phyloP scores from a whole-genome alignment of 2,888 invertebrate genomes.

The Coelopa pilipes region DNA sequence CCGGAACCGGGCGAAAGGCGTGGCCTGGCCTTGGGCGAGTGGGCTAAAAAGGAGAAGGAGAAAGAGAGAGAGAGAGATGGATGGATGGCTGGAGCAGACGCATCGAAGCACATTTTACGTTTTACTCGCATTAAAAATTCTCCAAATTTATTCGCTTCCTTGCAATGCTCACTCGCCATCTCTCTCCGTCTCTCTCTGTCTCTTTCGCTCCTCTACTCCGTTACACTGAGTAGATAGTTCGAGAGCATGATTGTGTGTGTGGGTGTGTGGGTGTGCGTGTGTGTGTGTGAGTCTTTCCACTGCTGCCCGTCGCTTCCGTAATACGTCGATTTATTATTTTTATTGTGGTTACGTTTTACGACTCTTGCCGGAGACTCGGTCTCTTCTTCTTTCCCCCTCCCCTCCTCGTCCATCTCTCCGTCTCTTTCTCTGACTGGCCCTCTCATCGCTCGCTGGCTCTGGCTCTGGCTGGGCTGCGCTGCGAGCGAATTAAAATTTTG shows the following conservation, averaged over 20 bases:
- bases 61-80: no score
- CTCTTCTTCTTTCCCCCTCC: conserved; percentile 4
- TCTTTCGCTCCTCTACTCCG: no score
- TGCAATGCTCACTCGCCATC: no score
- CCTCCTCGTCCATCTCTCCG: neutral
- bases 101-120: no score
- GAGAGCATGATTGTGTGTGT: conserved; percentile 28
- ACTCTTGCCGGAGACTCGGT: conserved; percentile 45
- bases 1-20: no score
- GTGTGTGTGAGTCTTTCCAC: conserved; percentile 38
- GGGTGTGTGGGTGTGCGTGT: conserved; percentile 25
- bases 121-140: no score
- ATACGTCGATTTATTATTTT: conserved; percentile 52
- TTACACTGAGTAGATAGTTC: no score
- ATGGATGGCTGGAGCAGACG: no score
- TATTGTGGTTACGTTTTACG: conserved; percentile 52
- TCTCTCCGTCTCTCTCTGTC: no score
- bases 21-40: no score
- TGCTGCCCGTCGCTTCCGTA: conserved; percentile 38
- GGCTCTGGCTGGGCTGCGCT: neutral
- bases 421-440: neutral
- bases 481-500: conserved; percentile 17
- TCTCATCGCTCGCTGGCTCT: neutral
- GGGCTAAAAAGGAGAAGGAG: no score
- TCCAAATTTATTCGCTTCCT: no score